Base-by-base conservation (phyloP, 1,140 invertebrate species). In the Diachasmimorpha longicaudata region DNA sequence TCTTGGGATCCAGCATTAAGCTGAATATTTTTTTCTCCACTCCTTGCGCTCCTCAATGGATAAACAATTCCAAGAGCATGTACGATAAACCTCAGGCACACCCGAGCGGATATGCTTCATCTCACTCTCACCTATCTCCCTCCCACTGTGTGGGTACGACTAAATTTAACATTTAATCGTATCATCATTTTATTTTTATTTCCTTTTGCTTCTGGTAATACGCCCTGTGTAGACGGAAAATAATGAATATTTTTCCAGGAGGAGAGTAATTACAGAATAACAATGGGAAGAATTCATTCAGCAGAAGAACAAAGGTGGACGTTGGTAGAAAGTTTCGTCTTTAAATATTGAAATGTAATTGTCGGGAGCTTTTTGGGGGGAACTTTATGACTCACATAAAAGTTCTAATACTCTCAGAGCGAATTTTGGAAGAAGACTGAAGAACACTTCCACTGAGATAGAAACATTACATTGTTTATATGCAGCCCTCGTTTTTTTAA, bases 161-260 rank as follows among this genome's bases (percentile, higher is more conserved):
- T 63, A 63, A 63, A 63, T 63, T 63, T 63, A 63, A 23, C 19
- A 23, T 63, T 63, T 63, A 63, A 63, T 63, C 58, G 58, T 63
- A 63, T 63, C 58, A 63, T 25, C 21, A 9, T 23, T 63, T 31
- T 63, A 63, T 63, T 63, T 63, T 63, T 14, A 11, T 10, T 23
- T 23, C 19, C 48, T 21, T 55, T 55, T 16, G 19, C 48, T 63
- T 52, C 48, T 16, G n/a, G 23, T n/a, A 13, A 2, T 14, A 63
- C 23, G 58, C 31, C 10, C 21, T 25, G 19, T 0, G 4, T n/a
- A 10, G 19, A 16, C 6, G 19, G 19, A 25, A 63, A 63, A 25
- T 63, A 63, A n/a, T 63, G 9, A 52, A 13, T 52, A 19, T 52
- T 52, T n/a, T 52, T 16, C 48, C 48, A 52, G 48, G 48, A 42